phyloP scores from a whole-genome alignment of 2,797 vertebrate genomes.

The Clarias fuscus region DNA sequence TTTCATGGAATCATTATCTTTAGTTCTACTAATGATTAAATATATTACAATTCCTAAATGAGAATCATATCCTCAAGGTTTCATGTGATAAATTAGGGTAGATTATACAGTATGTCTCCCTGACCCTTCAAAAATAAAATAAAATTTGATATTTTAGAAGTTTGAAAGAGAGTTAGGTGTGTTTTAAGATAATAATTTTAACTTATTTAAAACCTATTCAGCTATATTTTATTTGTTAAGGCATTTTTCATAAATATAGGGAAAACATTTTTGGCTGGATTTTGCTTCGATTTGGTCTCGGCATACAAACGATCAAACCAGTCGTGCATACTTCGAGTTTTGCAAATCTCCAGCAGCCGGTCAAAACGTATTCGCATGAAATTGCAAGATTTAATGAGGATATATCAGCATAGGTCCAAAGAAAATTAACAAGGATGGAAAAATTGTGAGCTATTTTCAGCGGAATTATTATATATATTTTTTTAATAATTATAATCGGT shows the following conservation, averaged over 20 bases:
- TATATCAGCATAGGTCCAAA: too few relatives aligned
- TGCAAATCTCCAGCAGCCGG: too few relatives aligned
- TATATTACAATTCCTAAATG: slow-evolving; percentile 64
- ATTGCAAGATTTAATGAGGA: too few relatives aligned
- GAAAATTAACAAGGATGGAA: too few relatives aligned
- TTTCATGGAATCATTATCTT: slow-evolving; percentile 55
- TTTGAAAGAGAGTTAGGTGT: slow-evolving; percentile 55
- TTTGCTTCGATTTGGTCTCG: not conserved
- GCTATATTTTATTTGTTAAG: not conserved
- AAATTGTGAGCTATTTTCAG: too few relatives aligned
- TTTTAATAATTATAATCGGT: too few relatives aligned
- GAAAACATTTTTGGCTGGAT: not conserved
- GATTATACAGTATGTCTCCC: slow-evolving; percentile 65
- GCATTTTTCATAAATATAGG: not conserved
- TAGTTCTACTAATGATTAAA: slow-evolving; percentile 65
- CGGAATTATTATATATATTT: too few relatives aligned
- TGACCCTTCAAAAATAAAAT: slow-evolving; percentile 57
- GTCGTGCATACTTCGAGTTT: too few relatives aligned
- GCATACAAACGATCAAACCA: too few relatives aligned
- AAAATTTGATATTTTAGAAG: slow-evolving; percentile 61
- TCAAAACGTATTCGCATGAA: too few relatives aligned
- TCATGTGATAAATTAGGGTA: slow-evolving; percentile 53
- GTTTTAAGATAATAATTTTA: slow-evolving; percentile 50
- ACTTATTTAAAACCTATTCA: not conserved
- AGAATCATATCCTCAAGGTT: slow-evolving; percentile 53